phyloP scores from a whole-genome alignment of 2,888 invertebrate species.

The Hylaea fasciaria region DNA sequence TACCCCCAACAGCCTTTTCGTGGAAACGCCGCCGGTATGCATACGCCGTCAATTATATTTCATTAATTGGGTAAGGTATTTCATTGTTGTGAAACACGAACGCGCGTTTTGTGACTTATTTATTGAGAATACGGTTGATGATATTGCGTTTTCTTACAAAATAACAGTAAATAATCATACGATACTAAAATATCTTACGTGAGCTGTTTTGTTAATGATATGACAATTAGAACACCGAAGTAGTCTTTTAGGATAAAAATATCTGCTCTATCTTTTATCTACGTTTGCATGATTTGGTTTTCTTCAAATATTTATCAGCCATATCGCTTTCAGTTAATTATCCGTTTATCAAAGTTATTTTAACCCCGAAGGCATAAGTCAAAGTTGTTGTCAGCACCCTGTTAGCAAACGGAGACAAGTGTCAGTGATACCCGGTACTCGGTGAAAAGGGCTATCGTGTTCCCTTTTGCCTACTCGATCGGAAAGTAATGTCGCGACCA shows the following conservation, averaged over 20 bases:
- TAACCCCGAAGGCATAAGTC: constrained; percentile 16
- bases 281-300: too few relatives aligned
- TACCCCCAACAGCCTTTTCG: constrained; percentile 35
- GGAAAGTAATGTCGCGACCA: constrained; percentile 51
- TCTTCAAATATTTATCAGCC: too few relatives aligned
- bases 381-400: constrained; percentile 32
- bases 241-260: too few relatives aligned
- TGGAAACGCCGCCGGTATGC: constrained; percentile 44
- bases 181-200: not conserved
- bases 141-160: constrained; percentile 17
- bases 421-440: constrained; percentile 57
- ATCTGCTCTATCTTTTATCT: not conserved
- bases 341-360: not conserved
- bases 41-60: constrained; percentile 49
- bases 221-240: too few relatives aligned
- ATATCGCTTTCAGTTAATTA: too few relatives aligned
- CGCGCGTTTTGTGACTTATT: constrained; percentile 27
- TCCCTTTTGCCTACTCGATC: constrained; percentile 55
- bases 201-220: not conserved
- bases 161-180: constrained; percentile 3
- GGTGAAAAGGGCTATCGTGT: constrained; percentile 61
- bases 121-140: constrained; percentile 30
- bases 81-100: constrained; percentile 49
- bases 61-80: constrained; percentile 46
- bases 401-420: constrained; percentile 36